Base-by-base conservation (phyloP, 2,797 vertebrate species). In the Argyrosomus regius region DNA sequence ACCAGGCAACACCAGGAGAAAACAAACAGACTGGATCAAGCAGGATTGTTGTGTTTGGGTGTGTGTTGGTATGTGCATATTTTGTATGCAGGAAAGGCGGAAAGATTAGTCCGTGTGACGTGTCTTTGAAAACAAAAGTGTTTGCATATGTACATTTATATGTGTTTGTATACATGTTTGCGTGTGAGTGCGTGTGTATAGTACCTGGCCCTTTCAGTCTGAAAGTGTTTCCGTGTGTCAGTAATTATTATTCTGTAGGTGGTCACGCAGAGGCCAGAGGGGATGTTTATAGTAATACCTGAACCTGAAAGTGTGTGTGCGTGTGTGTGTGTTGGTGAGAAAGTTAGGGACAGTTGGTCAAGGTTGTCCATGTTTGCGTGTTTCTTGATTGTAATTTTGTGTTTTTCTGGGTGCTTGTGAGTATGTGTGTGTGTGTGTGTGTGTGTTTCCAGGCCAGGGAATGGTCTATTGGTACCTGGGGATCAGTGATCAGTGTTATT, bases 161-260 rank as follows among this genome's bases (percentile, higher is more conserved):
- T 71, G 58, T 72, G 57, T 52, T 48, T 77, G 39, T 63, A 75
- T 72, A 45, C 41, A 64, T 72, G 35, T 60, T 58, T 49, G 68
- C 66, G 67, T 65, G 52, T 84, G 73, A 56, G 54, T 61, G 62
- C 67, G 53, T 74, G 39, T 45, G 66, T 59, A 41, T 24, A 58
- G 41, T 31, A 65, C 52, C 83, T 75, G 53, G 64, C 41, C 71
- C 60, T 69, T 75, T 49, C 46, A 48, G 49, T 39, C 52, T 82
- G 6, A 82, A 89, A 93, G 83, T 80, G 81, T 84, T 93, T 91
- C 89, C 75, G 46, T 87, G 71, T 93, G 90, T 90, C 75, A 63
- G 68, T 81, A 77, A 88, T 92, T 88, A 82, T 89, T 84, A 80
- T 87, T 91, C 73, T 82, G 57, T 72, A 81, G 87, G 80, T 82